phyloP scores from a whole-genome alignment of 1,140 invertebrate species.

The Diachasma alloeum region DNA sequence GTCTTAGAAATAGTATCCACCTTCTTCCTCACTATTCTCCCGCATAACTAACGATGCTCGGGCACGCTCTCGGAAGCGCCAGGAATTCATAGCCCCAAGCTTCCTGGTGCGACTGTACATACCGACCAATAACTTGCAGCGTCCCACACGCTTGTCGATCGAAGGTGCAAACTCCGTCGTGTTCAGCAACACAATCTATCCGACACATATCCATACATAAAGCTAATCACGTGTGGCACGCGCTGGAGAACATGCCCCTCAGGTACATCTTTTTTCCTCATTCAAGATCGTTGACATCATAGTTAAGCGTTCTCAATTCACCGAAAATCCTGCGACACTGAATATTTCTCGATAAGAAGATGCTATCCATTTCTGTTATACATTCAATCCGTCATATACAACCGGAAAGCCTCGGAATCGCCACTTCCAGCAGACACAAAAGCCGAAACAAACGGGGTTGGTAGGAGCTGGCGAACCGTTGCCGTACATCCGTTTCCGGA shows the following conservation, averaged over 20 bases:
- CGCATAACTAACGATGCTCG: not conserved
- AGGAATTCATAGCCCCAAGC: not conserved
- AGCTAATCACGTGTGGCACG: constrained; percentile 7
- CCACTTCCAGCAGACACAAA: not conserved
- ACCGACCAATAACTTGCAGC: not conserved
- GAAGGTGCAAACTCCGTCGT: not conserved
- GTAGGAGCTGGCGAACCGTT: constrained; percentile 55
- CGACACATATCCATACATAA: not conserved
- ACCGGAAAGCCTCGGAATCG: not conserved
- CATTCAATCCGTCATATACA: not conserved
- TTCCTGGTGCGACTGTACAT: not conserved
- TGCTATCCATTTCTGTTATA: not conserved
- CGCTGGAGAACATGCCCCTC: constrained; percentile 7
- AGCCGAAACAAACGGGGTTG: constrained; percentile 25
- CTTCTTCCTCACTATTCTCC: not conserved
- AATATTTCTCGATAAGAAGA: not conserved
- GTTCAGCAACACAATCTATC: not conserved
- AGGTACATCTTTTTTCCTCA: not conserved
- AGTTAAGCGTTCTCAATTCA: not conserved
- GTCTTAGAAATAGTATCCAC: not conserved
- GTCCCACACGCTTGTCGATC: not conserved
- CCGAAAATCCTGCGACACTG: no score
- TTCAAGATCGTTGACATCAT: constrained; percentile 6
- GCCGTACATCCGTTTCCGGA: constrained; percentile 61
- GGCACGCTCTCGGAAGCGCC: not conserved